Percentiles rank a stretch among this genome's conserved stretches.
Evolutionary conservation across 2,888 invertebrate genomes (phyloP).

Genomic region (Acholoe squamosa): DNA sequence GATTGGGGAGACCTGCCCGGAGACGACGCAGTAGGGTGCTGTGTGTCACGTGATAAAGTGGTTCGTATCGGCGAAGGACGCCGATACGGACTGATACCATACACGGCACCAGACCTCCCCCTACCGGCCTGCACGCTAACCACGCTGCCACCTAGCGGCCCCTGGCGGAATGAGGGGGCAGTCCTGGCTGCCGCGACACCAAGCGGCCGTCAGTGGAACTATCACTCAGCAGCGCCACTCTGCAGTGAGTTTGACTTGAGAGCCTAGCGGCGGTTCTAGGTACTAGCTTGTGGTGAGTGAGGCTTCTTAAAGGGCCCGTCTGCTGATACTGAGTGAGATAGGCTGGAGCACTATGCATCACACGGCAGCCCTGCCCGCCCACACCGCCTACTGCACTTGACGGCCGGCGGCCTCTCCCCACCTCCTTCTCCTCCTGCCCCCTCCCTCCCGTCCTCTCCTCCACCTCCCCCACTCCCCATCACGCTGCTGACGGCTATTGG

Average conservation of each 20-base stretch:
- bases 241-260: neutral
- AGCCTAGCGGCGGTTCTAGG: no score
- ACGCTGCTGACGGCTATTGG: slow-evolving; percentile 11
- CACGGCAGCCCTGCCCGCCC: neutral
- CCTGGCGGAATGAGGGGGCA: neutral
- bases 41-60: slow-evolving; percentile 43
- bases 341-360: slow-evolving; percentile 16
- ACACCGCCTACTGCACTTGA: slow-evolving; percentile 13
- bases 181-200: neutral
- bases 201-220: neutral
- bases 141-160: neutral
- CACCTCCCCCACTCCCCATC: neutral
- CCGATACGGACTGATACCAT: slow-evolving; percentile 41
- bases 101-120: neutral
- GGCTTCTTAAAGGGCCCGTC: slow-evolving; percentile 56
- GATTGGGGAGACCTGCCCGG: neutral
- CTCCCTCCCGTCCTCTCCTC: neutral
- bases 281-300: neutral
- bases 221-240: slow-evolving; percentile 6
- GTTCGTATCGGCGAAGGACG: slow-evolving; percentile 22
- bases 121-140: neutral
- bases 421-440: neutral
- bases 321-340: slow-evolving; percentile 53
- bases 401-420: slow-evolving; percentile 1
- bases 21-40: neutral